Evolutionary conservation across 2,797 vertebrate species (phyloP).

Genomic region (Syngnathus acus): DNA sequence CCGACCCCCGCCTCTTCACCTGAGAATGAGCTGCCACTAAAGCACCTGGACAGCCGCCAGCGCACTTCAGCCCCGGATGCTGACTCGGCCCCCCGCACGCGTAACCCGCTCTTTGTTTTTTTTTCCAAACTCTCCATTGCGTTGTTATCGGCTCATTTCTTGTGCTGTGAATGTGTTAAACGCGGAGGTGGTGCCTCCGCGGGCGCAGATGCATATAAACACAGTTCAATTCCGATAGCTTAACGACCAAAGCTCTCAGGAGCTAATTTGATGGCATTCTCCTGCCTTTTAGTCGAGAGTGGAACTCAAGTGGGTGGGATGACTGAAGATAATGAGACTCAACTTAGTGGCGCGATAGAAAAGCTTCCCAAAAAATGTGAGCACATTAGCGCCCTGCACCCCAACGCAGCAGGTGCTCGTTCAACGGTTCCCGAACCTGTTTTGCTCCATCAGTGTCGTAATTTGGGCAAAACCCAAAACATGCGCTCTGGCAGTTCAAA

Average conservation of each 20-base stretch:
- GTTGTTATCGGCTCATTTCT: neutral
- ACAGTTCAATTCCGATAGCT: neutral
- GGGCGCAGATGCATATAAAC: neutral
- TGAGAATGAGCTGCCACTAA: neutral
- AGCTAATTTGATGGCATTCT: constrained; percentile 6
- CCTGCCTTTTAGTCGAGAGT: neutral
- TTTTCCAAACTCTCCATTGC: neutral
- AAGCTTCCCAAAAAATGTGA: neutral
- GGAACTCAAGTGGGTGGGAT: neutral
- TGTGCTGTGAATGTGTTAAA: neutral
- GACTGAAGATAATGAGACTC: constrained; percentile 8
- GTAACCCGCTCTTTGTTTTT: neutral
- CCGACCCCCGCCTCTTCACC: neutral
- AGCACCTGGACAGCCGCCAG: constrained; percentile 1
- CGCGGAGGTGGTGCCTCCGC: neutral
- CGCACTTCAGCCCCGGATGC: neutral
- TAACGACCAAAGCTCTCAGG: neutral
- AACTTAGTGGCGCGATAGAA: neutral
- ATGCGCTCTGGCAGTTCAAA: neutral
- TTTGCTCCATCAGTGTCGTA: neutral
- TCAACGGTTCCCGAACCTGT: neutral
- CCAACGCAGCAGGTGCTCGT: neutral
- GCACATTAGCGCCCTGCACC: neutral
- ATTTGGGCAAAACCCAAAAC: neutral
- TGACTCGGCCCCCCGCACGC: neutral